Evolutionary conservation across 2,797 vertebrate genomes (phyloP).

Genomic region (Microctenopoma steveboyesi): DNA sequence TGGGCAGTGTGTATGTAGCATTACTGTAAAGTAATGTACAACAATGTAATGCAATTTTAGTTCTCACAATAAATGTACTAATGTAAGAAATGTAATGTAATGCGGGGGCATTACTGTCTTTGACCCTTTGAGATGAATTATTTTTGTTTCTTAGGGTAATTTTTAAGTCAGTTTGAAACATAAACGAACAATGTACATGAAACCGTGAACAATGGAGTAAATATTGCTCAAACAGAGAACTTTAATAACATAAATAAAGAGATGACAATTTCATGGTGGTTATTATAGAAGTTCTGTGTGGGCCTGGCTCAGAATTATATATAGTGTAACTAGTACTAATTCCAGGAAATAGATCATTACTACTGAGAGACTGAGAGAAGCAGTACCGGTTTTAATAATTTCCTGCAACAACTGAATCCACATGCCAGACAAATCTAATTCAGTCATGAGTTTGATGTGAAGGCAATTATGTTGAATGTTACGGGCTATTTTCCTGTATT

Average conservation of each 20-base stretch:
- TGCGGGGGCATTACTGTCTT: neutral
- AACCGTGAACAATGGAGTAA: neutral
- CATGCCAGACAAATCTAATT: slow-evolving; percentile 6
- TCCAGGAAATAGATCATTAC: neutral
- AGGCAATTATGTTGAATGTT: neutral
- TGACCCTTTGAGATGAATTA: neutral
- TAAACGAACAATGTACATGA: neutral
- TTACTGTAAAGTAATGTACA: neutral
- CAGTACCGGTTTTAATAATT: neutral
- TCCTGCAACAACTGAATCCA: neutral
- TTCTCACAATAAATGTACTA: neutral
- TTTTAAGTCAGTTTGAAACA: slow-evolving; percentile 1
- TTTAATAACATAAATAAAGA: neutral
- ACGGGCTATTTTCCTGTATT: neutral
- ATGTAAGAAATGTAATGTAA: neutral
- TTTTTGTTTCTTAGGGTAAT: neutral
- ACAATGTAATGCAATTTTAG: neutral
- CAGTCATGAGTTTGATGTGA: neutral
- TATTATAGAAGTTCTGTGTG: neutral
- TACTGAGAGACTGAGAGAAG: neutral
- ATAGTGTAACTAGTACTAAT: neutral
- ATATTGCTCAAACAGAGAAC: neutral
- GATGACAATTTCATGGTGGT: neutral
- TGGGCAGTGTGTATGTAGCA: neutral
- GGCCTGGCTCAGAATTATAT: neutral